Evolutionary conservation across 2,888 invertebrate genomes (phyloP).

Genomic region (Drosophila longiperda): DNA sequence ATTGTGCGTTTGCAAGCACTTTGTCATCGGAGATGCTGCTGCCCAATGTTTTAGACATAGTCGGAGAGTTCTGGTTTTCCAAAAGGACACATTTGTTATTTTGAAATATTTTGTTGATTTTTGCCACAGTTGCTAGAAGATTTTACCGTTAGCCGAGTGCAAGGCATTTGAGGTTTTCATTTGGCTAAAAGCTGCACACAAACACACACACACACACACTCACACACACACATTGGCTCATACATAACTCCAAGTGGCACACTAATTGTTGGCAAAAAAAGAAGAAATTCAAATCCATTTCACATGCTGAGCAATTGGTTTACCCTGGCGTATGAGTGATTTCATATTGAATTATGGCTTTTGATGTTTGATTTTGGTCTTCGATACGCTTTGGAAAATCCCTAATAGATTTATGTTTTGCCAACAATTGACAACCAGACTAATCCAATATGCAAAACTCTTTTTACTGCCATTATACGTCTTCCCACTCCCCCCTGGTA

Average conservation of each 20-base stretch:
- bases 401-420: conserved; percentile 67
- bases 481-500: no score
- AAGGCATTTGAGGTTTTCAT: conserved; percentile 75
- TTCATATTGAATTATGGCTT: conserved; percentile 76
- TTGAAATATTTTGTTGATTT: conserved; percentile 81
- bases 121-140: conserved; percentile 56
- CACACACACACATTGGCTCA: conserved; percentile 41
- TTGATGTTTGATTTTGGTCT: conserved; percentile 51
- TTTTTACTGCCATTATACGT: conserved; percentile 25
- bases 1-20: conserved; percentile 75
- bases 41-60: conserved; percentile 7
- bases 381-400: conserved; percentile 42
- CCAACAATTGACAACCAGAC: conserved; percentile 54
- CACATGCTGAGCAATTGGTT: conserved; percentile 64
- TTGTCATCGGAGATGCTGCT: conserved; percentile 63
- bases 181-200: conserved; percentile 64
- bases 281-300: conserved; percentile 45
- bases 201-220: conserved; percentile 17
- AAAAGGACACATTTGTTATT: conserved; percentile 77
- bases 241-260: conserved; percentile 60
- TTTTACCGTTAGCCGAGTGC: conserved; percentile 35
- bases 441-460: conserved; percentile 58
- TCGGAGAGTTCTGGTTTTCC: background rate
- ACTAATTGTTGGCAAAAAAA: conserved; percentile 67
- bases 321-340: conserved; percentile 78